Evolutionary conservation across 1,140 invertebrate species (phyloP), one percentile per base, ranked within the genome.

Genomic region (Scylla paramamosain): DNA sequence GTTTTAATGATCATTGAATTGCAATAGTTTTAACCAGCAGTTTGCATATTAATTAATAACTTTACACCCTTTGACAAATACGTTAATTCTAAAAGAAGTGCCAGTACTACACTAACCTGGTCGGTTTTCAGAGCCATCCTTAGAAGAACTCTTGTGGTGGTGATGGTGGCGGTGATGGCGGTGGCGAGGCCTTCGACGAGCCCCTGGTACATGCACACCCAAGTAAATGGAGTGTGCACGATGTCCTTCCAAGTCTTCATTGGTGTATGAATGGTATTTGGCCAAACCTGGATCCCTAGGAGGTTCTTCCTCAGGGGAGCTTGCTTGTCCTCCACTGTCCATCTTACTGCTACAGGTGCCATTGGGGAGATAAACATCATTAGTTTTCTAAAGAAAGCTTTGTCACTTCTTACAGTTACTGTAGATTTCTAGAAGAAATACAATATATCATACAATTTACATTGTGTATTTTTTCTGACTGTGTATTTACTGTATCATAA

Each of bases 191-290:
- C 95, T 94, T 20, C 92, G 96, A 67, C 94, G 86, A 16, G 92
- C 86, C 25, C 96, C 94, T 28, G 97, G 98, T 96, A 99, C 97
- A 97, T 99, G 98, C 16, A 99, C 98, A 7, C 98, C 98, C 96
- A 99, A 98, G 97, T 98, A 99, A 31, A 99, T 98, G 14, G 98
- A 98, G 97, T 99, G 98, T 93, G 98, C 98, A 96, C 98, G 98
- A 97, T 99, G 98, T 97, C 98, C 98, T 59, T 96, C 93, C 12
- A 95, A 46, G 83, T 96, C 96, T 25, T 95, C 96, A 29, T 92
- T 93, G 32, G 91, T 96, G 95, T 94, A 96, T 12, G 96, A 95
- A 96, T 98, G 98, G 87, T 98, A 97, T 96, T 98, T 98, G 91
- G 98, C 97, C 77, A 98, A 98, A 39, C 98, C 98, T 28, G 98